These are phyloP conservation scores for Mystacornis crossleyi DNA, from an alignment of 2,113 vertebrate species.

Conservation along the genomic window DNA sequence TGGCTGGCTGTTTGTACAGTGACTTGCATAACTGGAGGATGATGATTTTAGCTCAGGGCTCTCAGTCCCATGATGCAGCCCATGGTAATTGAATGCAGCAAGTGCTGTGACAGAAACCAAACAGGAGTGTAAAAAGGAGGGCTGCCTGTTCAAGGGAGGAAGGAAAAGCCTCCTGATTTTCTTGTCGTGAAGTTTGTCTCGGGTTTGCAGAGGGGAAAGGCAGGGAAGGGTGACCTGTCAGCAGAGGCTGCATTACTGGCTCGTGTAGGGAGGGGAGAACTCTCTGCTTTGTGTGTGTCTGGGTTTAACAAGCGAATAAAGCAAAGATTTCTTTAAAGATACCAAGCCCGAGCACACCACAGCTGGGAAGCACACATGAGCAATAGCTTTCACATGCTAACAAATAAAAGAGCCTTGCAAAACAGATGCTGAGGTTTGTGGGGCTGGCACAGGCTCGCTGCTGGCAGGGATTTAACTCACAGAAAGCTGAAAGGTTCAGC, in stretches of 20 bases:
- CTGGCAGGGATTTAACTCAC: conserved; percentile 69
- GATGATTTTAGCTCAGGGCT: conserved; percentile 19
- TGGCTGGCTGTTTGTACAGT: neutral
- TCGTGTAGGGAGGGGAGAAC: neutral
- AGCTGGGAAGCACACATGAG: conserved; percentile 76
- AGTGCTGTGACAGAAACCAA: neutral
- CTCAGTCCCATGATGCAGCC: neutral
- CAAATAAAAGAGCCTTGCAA: conserved; percentile 76
- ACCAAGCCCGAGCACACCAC: conserved; percentile 49
- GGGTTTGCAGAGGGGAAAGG: neutral
- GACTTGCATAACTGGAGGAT: neutral
- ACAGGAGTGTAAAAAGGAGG: neutral
- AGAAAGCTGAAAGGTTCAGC: conserved; percentile 59
- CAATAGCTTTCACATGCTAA: conserved; percentile 76
- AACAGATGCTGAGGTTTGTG: conserved; percentile 77
- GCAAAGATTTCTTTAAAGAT: conserved; percentile 55
- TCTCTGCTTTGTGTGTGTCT: neutral
- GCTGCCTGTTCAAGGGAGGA: neutral
- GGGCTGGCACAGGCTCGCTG: conserved; percentile 72
- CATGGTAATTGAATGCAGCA: neutral
- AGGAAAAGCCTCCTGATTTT: neutral
- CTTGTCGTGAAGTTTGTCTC: neutral
- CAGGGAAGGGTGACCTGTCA: neutral
- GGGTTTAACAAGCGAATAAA: conserved; percentile 59
- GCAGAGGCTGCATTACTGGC: conserved; percentile 10